Conservation (phyloP, 2,113 vertebrate genomes). For the Tachysurus vachellii region DNA sequence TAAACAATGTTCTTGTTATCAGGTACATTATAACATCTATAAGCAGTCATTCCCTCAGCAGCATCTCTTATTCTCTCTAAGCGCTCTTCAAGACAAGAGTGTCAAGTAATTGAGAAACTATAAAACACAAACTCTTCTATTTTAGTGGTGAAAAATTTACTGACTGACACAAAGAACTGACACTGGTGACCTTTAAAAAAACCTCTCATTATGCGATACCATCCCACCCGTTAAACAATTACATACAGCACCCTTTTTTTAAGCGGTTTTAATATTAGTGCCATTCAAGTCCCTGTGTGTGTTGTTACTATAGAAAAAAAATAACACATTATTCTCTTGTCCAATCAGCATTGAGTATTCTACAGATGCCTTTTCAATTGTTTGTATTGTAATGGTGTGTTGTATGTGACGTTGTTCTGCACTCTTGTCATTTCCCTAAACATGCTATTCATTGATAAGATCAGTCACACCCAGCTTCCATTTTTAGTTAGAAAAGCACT, state of each 20-base stretch:
- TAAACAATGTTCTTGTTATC: not conserved
- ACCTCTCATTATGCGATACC: not conserved
- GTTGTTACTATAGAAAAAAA: not conserved
- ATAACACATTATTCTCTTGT: not conserved
- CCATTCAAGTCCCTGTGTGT: not conserved
- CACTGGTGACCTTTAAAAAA: not conserved
- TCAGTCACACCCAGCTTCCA: conserved; percentile 32
- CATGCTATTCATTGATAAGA: conserved; percentile 30
- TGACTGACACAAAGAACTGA: not conserved
- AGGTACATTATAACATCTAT: not conserved
- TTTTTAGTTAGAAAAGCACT: conserved; percentile 28
- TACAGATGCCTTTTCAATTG: not conserved
- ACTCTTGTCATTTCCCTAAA: conserved; percentile 31
- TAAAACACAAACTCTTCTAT: not conserved
- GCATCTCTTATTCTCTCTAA: not conserved
- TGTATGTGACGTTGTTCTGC: not conserved
- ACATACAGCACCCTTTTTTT: not conserved
- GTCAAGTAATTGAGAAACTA: not conserved
- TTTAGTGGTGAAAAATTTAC: not conserved
- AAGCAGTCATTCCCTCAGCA: not conserved
- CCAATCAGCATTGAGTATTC: not conserved
- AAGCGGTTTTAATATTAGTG: not conserved
- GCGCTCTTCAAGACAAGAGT: not conserved
- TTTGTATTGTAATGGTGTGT: not conserved
- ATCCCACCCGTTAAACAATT: not conserved